Base-by-base conservation (phyloP, 2,888 invertebrate species). In the Harpalus rufipes region DNA sequence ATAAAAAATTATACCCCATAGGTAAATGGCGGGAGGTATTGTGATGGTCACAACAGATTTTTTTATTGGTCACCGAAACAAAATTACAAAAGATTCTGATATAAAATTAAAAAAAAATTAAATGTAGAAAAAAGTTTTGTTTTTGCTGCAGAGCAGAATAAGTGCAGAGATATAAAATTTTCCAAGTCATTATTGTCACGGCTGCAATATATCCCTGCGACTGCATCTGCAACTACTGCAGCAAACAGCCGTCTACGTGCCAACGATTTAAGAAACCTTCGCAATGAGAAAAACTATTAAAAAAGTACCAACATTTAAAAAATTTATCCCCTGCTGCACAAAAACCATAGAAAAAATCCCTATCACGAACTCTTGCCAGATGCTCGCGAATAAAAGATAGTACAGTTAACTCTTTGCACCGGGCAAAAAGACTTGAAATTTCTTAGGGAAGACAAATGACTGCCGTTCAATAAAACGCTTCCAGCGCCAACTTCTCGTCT, bases 401-500 rank as follows among this genome's bases (percentile, higher is more conserved):
- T 58, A 25, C 78, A 78, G 58, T 78, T 78, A 78, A 78, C 78
- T 78, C 78, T 78, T 78, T 78, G 78, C 78, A 32, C 25, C 18
- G 25, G 39, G 39, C 18, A 80, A 80, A 61, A 80, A 80, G 16
- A 61, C 12, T 41, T 14, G 41, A 61, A 80, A 80, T 61, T 80
- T 80, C 80, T 80, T 80, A 39, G 41, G 14, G 59, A 80, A 80
- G 80, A 80, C 80, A 80, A 80, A 80, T 80, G 80, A 80, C 7
- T 78, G 21, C 14, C 72, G 41, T 74, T 74, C 41, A 74, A 44
- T 74, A 74, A 44, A 74, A 44, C 72, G 44, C 44, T 44, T 12
- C 18, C 72, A 74, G 72, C 7, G 44, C 72, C 44, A 74, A 44
- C 41, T 74, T 74, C 41, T 74, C 72, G 16, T 44, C 44, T 41